Evolutionary conservation across 2,888 invertebrate genomes (phyloP).

Genomic region (Boloria selene): DNA sequence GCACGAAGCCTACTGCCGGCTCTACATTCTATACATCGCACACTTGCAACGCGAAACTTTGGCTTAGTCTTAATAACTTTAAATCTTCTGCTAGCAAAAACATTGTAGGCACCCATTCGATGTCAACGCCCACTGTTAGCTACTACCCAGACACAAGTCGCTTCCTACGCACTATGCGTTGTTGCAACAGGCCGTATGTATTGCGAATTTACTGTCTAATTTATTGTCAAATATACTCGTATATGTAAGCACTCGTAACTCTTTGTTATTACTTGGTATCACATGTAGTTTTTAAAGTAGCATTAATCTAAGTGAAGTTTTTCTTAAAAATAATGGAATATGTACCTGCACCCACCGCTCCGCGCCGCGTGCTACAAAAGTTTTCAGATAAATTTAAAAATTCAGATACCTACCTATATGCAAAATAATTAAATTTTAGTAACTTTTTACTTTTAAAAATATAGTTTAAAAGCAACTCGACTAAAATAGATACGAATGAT

Average conservation of each 20-base stretch:
- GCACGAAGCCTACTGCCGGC: conserved; percentile 65
- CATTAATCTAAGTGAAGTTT: too few relatives aligned
- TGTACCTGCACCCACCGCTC: too few relatives aligned
- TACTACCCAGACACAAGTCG: conserved; percentile 60
- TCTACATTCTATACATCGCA: conserved; percentile 35
- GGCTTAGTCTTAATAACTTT: conserved; percentile 55
- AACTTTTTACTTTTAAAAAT: too few relatives aligned
- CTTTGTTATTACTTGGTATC: not conserved
- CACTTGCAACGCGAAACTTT: conserved; percentile 49
- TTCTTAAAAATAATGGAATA: too few relatives aligned
- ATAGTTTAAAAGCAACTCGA: too few relatives aligned
- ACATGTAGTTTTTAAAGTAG: not conserved
- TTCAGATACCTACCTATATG: too few relatives aligned
- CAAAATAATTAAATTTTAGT: too few relatives aligned
- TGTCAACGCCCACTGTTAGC: conserved; percentile 71
- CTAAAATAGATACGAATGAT: too few relatives aligned
- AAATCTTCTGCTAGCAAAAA: conserved; percentile 73
- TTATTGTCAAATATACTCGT: not conserved
- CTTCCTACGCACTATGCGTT: conserved; percentile 61
- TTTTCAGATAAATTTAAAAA: too few relatives aligned
- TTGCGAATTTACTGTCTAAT: conserved; percentile 15
- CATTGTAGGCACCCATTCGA: conserved; percentile 66
- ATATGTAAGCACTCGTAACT: not conserved
- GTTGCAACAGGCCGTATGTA: conserved; percentile 45
- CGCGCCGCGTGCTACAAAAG: too few relatives aligned